Conservation (phyloP, 1,140 invertebrate genomes). For the Lordiphosa collinella region DNA sequence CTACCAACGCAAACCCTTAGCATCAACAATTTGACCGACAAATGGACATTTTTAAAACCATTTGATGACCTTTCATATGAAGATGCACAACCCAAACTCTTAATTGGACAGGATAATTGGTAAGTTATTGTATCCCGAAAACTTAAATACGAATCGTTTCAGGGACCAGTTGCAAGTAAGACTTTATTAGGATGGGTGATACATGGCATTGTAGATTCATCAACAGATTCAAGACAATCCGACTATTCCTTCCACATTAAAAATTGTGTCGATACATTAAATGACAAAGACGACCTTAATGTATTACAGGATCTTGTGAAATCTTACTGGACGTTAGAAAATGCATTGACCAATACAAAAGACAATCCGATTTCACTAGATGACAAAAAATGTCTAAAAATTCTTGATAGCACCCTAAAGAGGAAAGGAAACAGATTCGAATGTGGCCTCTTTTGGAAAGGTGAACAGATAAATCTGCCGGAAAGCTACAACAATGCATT, state of each 20-base stretch:
- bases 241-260: no score
- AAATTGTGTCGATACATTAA: conserved; percentile 1
- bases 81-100: conserved; percentile 1
- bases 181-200: conserved; percentile 1
- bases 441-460: no score
- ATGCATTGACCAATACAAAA: no score
- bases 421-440: no score
- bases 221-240: conserved; percentile 1
- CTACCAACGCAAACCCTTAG: neutral
- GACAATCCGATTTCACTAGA: no score
- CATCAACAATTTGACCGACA: neutral
- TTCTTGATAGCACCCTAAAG: no score
- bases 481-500: no score
- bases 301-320: no score
- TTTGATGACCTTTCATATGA: neutral
- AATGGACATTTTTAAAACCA: neutral
- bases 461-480: no score
- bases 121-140: conserved; percentile 1
- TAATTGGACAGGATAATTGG: conserved; percentile 7
- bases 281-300: no score
- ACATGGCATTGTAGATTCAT: conserved; percentile 1
- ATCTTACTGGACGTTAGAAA: no score
- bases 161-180: neutral
- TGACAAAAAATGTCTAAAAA: no score
- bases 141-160: conserved; percentile 3